Conservation (phyloP, 2,888 invertebrate species). For the Drosophila dives region DNA sequence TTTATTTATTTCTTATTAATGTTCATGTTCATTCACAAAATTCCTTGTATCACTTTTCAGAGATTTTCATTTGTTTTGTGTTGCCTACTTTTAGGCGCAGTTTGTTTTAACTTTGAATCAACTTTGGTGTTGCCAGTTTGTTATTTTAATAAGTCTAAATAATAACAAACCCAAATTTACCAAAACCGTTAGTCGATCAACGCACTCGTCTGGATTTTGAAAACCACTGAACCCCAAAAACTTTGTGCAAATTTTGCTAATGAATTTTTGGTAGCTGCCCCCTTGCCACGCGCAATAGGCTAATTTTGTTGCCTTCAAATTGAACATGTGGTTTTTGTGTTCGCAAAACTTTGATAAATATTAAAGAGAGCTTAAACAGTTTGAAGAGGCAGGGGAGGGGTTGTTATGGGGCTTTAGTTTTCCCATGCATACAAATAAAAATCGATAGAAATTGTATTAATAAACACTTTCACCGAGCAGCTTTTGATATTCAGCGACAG, state of each 20-base stretch:
- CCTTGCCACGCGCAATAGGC: background rate
- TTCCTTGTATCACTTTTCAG: background rate
- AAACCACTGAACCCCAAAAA: conserved; percentile 5
- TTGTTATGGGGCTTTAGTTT: conserved; percentile 49
- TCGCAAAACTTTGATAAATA: conserved; percentile 5
- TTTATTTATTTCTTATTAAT: background rate
- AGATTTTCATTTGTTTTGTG: background rate
- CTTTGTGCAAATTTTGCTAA: conserved; percentile 36
- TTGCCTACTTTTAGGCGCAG: conserved; percentile 59
- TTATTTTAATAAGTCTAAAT: conserved; percentile 16
- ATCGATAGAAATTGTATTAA: conserved; percentile 70
- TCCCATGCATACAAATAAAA: conserved; percentile 36
- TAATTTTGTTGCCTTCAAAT: conserved; percentile 31
- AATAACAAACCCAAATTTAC: conserved; percentile 7
- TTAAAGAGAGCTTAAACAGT: background rate
- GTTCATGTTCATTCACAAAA: background rate
- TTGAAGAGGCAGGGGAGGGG: too few relatives aligned
- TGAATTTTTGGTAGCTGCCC: conserved; percentile 17
- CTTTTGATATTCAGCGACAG: conserved; percentile 65
- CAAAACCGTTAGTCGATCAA: conserved; percentile 8
- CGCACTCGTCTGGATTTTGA: conserved; percentile 4
- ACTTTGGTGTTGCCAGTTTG: conserved; percentile 60
- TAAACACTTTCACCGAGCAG: conserved; percentile 80
- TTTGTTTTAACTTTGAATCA: conserved; percentile 17
- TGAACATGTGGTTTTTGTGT: conserved; percentile 23